Conservation (phyloP, 1,140 invertebrate species). For the Drosophila funebris region DNA sequence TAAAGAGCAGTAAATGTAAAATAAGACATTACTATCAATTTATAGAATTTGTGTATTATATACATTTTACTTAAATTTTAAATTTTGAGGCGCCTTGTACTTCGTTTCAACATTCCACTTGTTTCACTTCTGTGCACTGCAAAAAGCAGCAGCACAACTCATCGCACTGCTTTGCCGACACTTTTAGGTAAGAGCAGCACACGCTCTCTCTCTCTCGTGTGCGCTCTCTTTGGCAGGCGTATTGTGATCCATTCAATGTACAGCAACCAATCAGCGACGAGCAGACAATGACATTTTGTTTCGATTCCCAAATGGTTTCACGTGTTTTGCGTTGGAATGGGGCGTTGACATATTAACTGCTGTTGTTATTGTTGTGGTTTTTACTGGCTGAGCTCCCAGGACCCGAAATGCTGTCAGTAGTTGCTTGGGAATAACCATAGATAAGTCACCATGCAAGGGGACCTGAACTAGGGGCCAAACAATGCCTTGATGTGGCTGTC, state of each 20-base stretch:
- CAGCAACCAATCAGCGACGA: constrained; percentile 54
- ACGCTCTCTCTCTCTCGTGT: background rate
- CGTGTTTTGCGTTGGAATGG: constrained; percentile 34
- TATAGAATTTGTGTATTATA: too few relatives aligned
- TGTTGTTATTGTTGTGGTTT: background rate
- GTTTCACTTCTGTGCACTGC: constrained; percentile 36
- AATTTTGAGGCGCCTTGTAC: background rate
- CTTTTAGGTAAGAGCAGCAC: constrained; percentile 18
- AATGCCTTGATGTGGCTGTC: constrained; percentile 17
- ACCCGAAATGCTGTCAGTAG: constrained; percentile 31
- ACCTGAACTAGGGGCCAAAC: constrained; percentile 23
- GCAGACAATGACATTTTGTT: constrained; percentile 63
- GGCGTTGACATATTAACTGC: constrained; percentile 66
- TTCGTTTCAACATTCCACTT: background rate
- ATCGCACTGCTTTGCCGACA: constrained; percentile 43
- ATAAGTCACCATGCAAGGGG: constrained; percentile 34
- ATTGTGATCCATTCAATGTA: constrained; percentile 2
- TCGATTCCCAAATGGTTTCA: constrained; percentile 55
- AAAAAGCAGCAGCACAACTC: background rate
- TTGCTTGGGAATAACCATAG: constrained; percentile 46
- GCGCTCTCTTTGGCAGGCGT: constrained; percentile 42
- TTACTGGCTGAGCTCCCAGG: background rate
- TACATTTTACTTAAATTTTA: background rate
- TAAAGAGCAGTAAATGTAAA: too few relatives aligned
- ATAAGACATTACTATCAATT: too few relatives aligned